Evolutionary conservation across 2,888 invertebrate genomes (phyloP), one percentile per base, ranked within the genome.

Genomic region (Aromia moschata): DNA sequence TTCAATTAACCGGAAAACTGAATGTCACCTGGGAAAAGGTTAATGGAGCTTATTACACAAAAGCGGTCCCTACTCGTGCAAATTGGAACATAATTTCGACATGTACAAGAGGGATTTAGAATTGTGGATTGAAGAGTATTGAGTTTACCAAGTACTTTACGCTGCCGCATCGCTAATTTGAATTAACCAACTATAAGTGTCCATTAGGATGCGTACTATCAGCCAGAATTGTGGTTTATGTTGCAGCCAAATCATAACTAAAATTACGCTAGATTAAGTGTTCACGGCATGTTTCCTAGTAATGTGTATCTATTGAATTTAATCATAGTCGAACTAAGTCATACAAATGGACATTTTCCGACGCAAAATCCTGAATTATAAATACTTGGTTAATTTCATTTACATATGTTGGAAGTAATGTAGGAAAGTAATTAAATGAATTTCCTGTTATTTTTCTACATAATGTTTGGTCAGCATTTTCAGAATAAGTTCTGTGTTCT

Each of bases 121-220:
- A 15, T 12, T 10, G 25, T 14, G 15, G 38, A n/a, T 15, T 36
- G 37, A 18, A 12, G 44, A 44, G 14, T 41, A 31, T 46, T 14
- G 47, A 38, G 38, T 49, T 38, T 49, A 1, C 17, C 40, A 12
- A 52, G 41, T 20, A 14, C 52, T 52, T 41, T 37, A 40, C 30
- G 31, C 17, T 16, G 12, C 41, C 41, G 41, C 52, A 17, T 41
- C 52, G 12, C 41, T 41, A 40, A 52, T 41, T 40, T 31, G 30
- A 37, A 31, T 52, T 41, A 41, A 31, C 52, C 41, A 31, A 41
- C 41, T 52, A 31, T 52, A 52, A 52, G 52, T 52, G 41, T 52
- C 41, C 52, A 41, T 52, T 52, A 52, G 7, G 40, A 15, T 20
- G 12, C 38, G 38, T 38, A 49, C 10, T 30, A 15, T 25, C 37